These are phyloP conservation scores for Tromatobia lineatoria DNA, from an alignment of 2,888 invertebrate species.

Conservation along the genomic window DNA sequence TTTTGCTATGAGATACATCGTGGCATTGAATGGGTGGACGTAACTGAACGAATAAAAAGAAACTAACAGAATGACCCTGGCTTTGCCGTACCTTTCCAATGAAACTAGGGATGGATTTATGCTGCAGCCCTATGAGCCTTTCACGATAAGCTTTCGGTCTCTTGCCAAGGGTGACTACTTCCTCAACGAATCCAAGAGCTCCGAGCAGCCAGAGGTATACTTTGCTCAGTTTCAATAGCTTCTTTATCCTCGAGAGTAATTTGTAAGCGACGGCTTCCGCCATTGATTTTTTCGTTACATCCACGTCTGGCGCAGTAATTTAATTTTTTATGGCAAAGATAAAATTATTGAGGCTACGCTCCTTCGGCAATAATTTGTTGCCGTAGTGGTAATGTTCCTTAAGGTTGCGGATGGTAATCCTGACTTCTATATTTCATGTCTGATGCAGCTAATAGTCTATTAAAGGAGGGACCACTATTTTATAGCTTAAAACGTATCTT, in stretches of 20 bases:
- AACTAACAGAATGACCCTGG: conserved; percentile 31
- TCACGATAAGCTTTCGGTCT: conserved; percentile 32
- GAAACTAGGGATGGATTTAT: conserved; percentile 53
- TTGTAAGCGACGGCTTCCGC: conserved; percentile 14
- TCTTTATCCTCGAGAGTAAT: conserved; percentile 38
- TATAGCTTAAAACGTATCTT: too few relatives aligned
- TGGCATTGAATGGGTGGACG: neutral
- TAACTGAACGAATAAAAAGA: conserved; percentile 29
- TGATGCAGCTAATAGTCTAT: too few relatives aligned
- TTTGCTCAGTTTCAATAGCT: conserved; percentile 35
- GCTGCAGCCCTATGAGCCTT: conserved; percentile 14
- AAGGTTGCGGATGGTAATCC: neutral
- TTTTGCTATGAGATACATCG: neutral
- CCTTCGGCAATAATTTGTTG: neutral
- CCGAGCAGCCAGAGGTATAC: neutral
- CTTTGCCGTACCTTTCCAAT: neutral
- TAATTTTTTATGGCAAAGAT: conserved; percentile 9
- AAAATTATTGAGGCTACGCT: conserved; percentile 3
- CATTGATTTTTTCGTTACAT: conserved; percentile 7
- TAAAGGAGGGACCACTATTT: too few relatives aligned
- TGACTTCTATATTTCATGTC: too few relatives aligned
- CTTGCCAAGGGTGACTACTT: conserved; percentile 30
- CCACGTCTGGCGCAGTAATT: conserved; percentile 13
- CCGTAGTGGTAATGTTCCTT: neutral
- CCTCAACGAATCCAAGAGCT: conserved; percentile 1